A percentile compares a stretch with the other conserved stretches of the same genome.
Evolutionary conservation across 2,888 invertebrate genomes (phyloP).

Genomic region (Acleris sparsana): DNA sequence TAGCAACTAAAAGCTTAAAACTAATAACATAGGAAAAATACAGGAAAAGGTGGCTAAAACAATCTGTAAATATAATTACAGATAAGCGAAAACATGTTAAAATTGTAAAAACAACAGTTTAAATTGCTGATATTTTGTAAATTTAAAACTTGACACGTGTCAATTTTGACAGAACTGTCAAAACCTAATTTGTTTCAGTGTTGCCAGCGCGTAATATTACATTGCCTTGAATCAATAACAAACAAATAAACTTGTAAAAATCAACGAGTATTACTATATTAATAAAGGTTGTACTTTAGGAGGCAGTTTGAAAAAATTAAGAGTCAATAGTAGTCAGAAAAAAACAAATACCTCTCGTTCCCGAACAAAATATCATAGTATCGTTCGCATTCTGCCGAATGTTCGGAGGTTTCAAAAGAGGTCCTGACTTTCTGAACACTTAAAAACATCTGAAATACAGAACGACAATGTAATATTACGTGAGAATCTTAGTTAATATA

Average conservation of each 20-base stretch:
- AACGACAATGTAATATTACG: conserved; percentile 14
- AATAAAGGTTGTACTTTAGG: conserved; percentile 23
- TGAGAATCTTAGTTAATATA: background rate
- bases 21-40: conserved; percentile 28
- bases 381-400: too few species aligned
- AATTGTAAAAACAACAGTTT: background rate
- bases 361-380: too few species aligned
- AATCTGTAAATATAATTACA: background rate
- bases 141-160: conserved; percentile 2
- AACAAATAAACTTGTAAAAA: conserved; percentile 49
- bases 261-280: conserved; percentile 44
- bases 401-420: too few species aligned
- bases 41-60: conserved; percentile 7
- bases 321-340: background rate
- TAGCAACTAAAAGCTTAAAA: conserved; percentile 37
- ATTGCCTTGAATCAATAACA: conserved; percentile 39
- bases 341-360: too few species aligned
- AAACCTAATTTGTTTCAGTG: background rate
- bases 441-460: too few species aligned
- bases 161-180: background rate
- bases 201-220: conserved; percentile 17
- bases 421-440: too few species aligned
- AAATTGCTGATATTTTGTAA: background rate
- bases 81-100: background rate
- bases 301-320: background rate